phyloP scores from a whole-genome alignment of 2,888 invertebrate species.

The Diarsia rubi region DNA sequence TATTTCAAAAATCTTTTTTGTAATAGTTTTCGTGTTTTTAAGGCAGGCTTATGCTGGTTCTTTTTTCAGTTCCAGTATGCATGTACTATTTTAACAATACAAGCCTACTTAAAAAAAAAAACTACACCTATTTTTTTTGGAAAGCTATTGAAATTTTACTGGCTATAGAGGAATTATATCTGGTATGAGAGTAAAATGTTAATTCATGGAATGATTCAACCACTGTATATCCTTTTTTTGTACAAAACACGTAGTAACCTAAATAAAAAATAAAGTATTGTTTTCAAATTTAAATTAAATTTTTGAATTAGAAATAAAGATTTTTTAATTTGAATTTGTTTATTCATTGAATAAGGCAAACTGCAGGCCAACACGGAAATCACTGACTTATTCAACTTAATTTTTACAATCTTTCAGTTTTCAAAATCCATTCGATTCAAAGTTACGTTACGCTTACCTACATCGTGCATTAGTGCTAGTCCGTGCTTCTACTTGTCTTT shows the following conservation, averaged over 20 bases:
- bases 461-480: neutral
- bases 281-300: too few relatives aligned
- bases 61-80: neutral
- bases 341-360: neutral
- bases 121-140: accelerated
- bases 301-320: too few relatives aligned
- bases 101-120: neutral
- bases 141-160: neutral
- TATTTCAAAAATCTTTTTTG: neutral
- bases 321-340: too few relatives aligned
- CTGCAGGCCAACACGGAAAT: too few relatives aligned
- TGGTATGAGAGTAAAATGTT: neutral
- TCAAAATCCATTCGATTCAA: neutral
- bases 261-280: too few relatives aligned
- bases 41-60: neutral
- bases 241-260: neutral
- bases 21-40: neutral
- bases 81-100: neutral
- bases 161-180: neutral
- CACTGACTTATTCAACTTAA: neutral
- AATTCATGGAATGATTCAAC: neutral
- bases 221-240: neutral
- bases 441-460: neutral
- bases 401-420: neutral
- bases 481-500: neutral